These are phyloP conservation scores for Anas flavirostris DNA, from an alignment of 2,797 vertebrate species.

Conservation along the genomic window DNA sequence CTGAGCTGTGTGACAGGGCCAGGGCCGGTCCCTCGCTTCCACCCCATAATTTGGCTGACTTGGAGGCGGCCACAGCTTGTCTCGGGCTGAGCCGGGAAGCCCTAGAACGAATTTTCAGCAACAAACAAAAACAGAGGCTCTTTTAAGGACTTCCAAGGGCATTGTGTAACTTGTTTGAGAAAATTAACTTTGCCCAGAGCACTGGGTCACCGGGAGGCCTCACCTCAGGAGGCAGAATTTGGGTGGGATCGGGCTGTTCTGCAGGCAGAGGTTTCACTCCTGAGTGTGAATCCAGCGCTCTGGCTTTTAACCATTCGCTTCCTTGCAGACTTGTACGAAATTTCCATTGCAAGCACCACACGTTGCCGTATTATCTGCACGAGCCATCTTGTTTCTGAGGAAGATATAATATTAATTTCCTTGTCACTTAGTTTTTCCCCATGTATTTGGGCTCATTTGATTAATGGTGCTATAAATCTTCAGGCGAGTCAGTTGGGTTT, in stretches of 20 bases:
- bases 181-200: neutral
- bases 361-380: slow-evolving; percentile 19
- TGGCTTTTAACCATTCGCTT: neutral
- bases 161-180: neutral
- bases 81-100: neutral
- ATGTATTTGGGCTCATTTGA: neutral
- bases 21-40: slow-evolving; percentile 10
- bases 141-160: neutral
- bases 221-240: neutral
- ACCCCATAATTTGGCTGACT: neutral
- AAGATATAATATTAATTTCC: slow-evolving; percentile 10
- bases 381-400: slow-evolving; percentile 24
- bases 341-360: neutral
- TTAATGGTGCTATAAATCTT: neutral
- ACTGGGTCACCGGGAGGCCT: neutral
- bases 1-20: neutral
- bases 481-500: neutral
- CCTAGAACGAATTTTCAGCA: neutral
- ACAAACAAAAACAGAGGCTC: slow-evolving; percentile 19
- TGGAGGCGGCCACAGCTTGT: neutral
- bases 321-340: neutral
- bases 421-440: neutral
- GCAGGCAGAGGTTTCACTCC: neutral
- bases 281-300: neutral
- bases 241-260: neutral